A percentile compares a stretch with the other conserved stretches of the same genome.
phyloP scores from a whole-genome alignment of 2,888 invertebrate genomes.

The Empis livida region DNA sequence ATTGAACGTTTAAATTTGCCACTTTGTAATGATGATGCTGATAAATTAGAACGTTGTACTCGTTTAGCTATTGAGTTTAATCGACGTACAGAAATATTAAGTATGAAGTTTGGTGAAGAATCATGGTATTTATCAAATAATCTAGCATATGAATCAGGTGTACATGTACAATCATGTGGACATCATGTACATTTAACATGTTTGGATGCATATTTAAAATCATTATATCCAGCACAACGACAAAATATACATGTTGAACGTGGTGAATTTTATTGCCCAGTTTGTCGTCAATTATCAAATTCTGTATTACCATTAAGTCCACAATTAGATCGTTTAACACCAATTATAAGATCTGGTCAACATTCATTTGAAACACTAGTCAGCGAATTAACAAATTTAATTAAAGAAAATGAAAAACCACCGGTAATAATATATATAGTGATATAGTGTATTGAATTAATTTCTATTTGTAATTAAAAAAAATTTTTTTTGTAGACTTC shows the following conservation, averaged over 20 bases:
- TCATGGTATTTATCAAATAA: conserved; percentile 70
- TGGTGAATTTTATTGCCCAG: conserved; percentile 88
- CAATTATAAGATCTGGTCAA: conserved; percentile 46
- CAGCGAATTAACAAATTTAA: conserved; percentile 42
- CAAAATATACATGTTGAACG: conserved; percentile 59
- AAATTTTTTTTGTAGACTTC: conserved; percentile 38
- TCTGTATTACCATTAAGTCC: conserved; percentile 76
- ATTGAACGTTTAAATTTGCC: conserved; percentile 39
- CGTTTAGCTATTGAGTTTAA: conserved; percentile 64
- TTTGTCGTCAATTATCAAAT: conserved; percentile 86
- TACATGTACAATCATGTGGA: conserved; percentile 90
- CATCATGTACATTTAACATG: conserved; percentile 95
- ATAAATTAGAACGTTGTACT: conserved; percentile 42
- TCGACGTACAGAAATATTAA: conserved; percentile 61
- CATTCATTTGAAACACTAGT: conserved; percentile 33
- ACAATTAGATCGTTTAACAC: conserved; percentile 51
- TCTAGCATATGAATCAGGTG: conserved; percentile 81
- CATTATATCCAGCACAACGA: conserved; percentile 65
- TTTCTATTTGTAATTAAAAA: not conserved
- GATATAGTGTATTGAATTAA: conserved; percentile 1
- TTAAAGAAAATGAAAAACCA: conserved; percentile 52
- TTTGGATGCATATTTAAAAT: conserved; percentile 77
- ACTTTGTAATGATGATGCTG: conserved; percentile 50
- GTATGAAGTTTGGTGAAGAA: conserved; percentile 62
- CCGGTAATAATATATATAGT: conserved; percentile 39